Evolutionary conservation across 2,797 vertebrate genomes (phyloP), one percentile per base, ranked within the genome.

Genomic region (Champsocephalus esox): DNA sequence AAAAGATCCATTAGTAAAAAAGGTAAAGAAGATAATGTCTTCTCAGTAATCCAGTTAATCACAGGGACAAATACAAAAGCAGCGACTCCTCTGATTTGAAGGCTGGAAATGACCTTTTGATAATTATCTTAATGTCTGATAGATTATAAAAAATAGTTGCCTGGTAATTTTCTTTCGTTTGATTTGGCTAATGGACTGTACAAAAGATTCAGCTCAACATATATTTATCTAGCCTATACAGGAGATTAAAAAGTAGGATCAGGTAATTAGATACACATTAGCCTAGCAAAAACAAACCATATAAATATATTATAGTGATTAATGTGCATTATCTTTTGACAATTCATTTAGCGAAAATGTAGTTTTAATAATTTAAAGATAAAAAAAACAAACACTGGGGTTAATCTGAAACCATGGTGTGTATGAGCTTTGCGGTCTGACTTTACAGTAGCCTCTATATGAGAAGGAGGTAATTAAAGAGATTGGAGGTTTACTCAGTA

Each of bases 401-500:
- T 80, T 71, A 72, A 66, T 70, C 38, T 67, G 69, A 69, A 80
- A 73, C 65, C 69, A 44, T 16, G 50, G 17, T 12, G 70, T 41
- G 54, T 46, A 3, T 59, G 62, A 49, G 45, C 6, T 12, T 52
- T n/a, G 55, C 32, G 68, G 68, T 13, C 13, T 66, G 68, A 50
- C 68, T 77, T 77, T 79, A 84, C 74, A 80, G 69, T 83, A 77
- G 34, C 34, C 34, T 90, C 84, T 74, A 69, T 79, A 75, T 78
- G 83, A 91, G 80, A 55, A 66, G 89, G 86, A 74, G 91, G 80
- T 85, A 90, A 94, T 94, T 92, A 92, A 92, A 89, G 87, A 89
- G 90, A 93, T 91, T 91, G 92, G 88, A 93, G 89, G 90, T 92
- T 92, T 92, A 89, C 85, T 90, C 82, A 84, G 85, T 92, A 84